Evolutionary conservation across 1,140 invertebrate species (phyloP).

Genomic region (Drosophila pachea): DNA sequence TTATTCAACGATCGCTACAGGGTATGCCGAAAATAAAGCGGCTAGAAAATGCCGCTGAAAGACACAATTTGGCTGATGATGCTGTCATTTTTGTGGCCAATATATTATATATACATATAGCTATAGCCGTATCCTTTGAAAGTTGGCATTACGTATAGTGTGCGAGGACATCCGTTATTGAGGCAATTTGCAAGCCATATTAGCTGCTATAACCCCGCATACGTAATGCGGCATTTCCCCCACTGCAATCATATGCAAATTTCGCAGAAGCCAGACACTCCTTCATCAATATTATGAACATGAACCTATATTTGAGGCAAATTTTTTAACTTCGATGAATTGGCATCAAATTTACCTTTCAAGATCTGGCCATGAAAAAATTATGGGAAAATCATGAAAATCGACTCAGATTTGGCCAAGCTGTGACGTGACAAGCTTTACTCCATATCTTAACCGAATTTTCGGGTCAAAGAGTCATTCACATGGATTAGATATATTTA

Average conservation of each 20-base stretch:
- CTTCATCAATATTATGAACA: no score
- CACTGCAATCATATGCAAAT: background rate
- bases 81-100: conserved; percentile 32
- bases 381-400: no score
- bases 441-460: no score
- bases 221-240: conserved; percentile 13
- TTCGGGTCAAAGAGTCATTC: no score
- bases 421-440: no score
- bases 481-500: no score
- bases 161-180: conserved; percentile 47
- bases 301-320: no score
- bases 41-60: conserved; percentile 40
- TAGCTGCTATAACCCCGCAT: conserved; percentile 7
- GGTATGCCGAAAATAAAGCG: conserved; percentile 18
- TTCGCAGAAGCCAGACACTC: background rate
- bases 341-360: no score
- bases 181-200: conserved; percentile 44
- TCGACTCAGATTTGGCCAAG: no score
- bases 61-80: conserved; percentile 40
- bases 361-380: no score
- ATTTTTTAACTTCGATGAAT: no score
- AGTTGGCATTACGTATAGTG: conserved; percentile 39
- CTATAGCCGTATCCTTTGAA: conserved; percentile 21
- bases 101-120: conserved; percentile 20
- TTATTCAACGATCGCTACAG: background rate